A percentile compares a stretch with the other conserved stretches of the same genome.
Conservation (phyloP, 2,113 vertebrate species). For the Oncorhynchus masou region DNA sequence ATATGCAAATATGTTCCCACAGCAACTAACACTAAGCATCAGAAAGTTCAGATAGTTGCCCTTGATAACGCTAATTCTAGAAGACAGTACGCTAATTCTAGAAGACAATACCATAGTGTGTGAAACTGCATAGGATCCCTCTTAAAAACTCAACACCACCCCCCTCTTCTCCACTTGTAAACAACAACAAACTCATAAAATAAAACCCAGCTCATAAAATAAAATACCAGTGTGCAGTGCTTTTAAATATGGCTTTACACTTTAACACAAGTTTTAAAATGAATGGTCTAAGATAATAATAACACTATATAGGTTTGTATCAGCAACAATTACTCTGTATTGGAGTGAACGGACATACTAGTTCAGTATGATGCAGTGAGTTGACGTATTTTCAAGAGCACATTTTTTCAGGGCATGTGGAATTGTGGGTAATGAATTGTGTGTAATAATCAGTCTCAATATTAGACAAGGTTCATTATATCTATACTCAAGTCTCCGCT, state of each 20-base stretch:
- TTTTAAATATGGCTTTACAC: neutral
- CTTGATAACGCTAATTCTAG: neutral
- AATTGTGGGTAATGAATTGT: no score
- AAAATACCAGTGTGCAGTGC: neutral
- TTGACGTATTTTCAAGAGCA: constrained; percentile 21
- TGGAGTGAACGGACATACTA: constrained; percentile 48
- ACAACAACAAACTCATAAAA: no score
- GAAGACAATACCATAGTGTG: neutral
- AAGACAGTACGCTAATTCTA: neutral
- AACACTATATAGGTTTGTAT: constrained; percentile 51
- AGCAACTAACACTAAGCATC: neutral
- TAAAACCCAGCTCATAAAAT: no score
- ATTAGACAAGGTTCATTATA: no score
- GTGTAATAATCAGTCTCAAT: no score
- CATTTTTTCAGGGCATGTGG: neutral
- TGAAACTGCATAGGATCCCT: neutral
- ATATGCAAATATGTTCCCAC: neutral
- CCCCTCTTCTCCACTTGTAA: neutral
- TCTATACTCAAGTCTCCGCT: neutral
- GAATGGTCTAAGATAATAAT: constrained; percentile 32
- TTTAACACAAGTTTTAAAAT: neutral
- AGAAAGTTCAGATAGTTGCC: neutral
- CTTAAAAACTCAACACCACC: neutral
- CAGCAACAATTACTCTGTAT: constrained; percentile 30
- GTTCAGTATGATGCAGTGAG: constrained; percentile 57